Percentiles rank a stretch among this genome's conserved stretches.
Evolutionary conservation across 1,140 invertebrate species (phyloP).

Genomic region (Scaptodrosophila lebanonensis): DNA sequence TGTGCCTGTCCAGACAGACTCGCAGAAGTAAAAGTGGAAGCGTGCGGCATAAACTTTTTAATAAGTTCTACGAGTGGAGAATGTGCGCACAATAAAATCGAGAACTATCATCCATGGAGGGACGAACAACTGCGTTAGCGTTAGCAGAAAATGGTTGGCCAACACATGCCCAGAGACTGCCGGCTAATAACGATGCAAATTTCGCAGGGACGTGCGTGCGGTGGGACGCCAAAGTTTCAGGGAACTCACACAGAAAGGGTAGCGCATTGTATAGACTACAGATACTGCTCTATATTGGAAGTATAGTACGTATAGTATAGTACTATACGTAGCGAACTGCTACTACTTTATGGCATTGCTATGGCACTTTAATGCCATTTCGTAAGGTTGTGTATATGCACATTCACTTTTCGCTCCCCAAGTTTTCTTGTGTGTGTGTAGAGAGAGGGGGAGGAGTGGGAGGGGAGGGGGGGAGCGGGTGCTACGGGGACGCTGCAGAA

Average conservation of each 20-base stretch:
- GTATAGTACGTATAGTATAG: no score
- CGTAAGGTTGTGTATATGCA: conserved; percentile 33
- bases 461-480: no score
- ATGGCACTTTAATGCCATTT: conserved; percentile 56
- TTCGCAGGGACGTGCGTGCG: conserved; percentile 28
- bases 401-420: conserved; percentile 47
- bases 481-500: no score
- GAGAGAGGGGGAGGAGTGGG: no score
- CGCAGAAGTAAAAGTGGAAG: conserved; percentile 35
- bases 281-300: not conserved
- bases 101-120: conserved; percentile 54
- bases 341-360: conserved; percentile 39
- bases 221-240: not conserved
- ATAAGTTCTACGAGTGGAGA: conserved; percentile 74
- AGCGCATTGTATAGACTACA: conserved; percentile 5
- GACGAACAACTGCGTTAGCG: conserved; percentile 8
- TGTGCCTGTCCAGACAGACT: conserved; percentile 16
- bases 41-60: conserved; percentile 69
- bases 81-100: conserved; percentile 71
- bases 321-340: no score
- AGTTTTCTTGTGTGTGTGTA: no score
- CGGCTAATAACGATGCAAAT: conserved; percentile 76
- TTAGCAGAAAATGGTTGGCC: conserved; percentile 12
- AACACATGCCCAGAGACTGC: conserved; percentile 30
- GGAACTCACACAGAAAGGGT: conserved; percentile 5